Conservation (phyloP, 2,888 invertebrate species). For the Cheilosia vulpina region DNA sequence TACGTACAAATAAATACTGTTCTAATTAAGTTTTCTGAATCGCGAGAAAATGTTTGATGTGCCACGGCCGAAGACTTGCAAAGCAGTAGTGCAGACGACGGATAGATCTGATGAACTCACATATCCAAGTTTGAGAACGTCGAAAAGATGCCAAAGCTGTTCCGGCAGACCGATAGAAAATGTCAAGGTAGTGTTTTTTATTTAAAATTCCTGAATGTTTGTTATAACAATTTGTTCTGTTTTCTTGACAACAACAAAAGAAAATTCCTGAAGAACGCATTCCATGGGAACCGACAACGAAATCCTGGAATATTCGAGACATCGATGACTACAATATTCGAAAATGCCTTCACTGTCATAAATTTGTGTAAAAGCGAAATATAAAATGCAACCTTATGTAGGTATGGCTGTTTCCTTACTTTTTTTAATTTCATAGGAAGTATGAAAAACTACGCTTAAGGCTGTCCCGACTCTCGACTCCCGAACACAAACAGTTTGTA, state of each 20-base stretch:
- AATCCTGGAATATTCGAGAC: constrained; percentile 79
- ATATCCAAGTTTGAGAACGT: constrained; percentile 7
- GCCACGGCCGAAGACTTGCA: constrained; percentile 78
- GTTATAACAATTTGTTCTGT: constrained; percentile 16
- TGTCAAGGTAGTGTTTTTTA: constrained; percentile 20
- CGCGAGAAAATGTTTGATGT: constrained; percentile 81
- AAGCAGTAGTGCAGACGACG: constrained; percentile 19
- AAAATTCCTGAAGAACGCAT: constrained; percentile 82
- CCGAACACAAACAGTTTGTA: too few relatives aligned
- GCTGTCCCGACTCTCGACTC: too few relatives aligned
- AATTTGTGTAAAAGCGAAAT: constrained; percentile 15
- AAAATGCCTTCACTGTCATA: constrained; percentile 62
- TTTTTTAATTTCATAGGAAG: neutral
- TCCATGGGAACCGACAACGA: constrained; percentile 81
- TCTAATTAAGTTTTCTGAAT: constrained; percentile 79
- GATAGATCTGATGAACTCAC: constrained; percentile 11
- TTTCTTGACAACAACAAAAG: constrained; percentile 67
- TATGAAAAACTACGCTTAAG: too few relatives aligned
- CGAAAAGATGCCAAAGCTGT: constrained; percentile 63
- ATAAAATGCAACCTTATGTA: neutral
- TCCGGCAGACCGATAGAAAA: constrained; percentile 52
- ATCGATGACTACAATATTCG: constrained; percentile 57
- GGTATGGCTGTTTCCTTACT: neutral
- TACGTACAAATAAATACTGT: neutral
- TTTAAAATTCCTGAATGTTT: neutral